Conservation (phyloP, 1,140 invertebrate genomes). For the Ceratosolen solmsi region DNA sequence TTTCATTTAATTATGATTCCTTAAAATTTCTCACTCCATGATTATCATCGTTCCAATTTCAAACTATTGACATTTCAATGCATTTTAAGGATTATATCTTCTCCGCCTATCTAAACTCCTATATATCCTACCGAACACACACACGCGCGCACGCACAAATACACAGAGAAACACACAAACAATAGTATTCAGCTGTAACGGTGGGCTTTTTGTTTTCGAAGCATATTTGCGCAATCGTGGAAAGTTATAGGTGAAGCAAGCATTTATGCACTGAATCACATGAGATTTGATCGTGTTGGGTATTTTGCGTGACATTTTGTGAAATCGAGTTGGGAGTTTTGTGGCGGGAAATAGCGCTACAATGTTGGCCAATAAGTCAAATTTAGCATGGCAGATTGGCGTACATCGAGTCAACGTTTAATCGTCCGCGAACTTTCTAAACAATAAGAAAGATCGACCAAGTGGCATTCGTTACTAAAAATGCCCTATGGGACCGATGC, state of each 20-base stretch:
- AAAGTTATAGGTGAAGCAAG: background rate
- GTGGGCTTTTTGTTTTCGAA: too few relatives aligned
- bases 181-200: too few relatives aligned
- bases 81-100: too few relatives aligned
- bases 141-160: background rate
- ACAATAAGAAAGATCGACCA: background rate
- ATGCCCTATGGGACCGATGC: too few relatives aligned
- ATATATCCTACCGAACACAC: background rate
- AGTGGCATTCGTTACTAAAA: background rate
- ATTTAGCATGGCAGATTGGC: background rate
- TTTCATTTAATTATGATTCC: too few relatives aligned
- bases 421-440: conserved; percentile 9
- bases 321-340: background rate
- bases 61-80: too few relatives aligned
- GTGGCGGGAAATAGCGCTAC: background rate
- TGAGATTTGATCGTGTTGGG: background rate
- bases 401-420: background rate
- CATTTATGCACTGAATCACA: background rate
- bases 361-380: background rate
- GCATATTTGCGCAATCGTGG: background rate
- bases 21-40: too few relatives aligned
- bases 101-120: background rate
- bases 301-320: conserved; percentile 14
- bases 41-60: too few relatives aligned
- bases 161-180: too few relatives aligned